These are phyloP conservation scores for Conus ventricosus DNA, from an alignment of 1,140 invertebrate species.

Conservation along the genomic window DNA sequence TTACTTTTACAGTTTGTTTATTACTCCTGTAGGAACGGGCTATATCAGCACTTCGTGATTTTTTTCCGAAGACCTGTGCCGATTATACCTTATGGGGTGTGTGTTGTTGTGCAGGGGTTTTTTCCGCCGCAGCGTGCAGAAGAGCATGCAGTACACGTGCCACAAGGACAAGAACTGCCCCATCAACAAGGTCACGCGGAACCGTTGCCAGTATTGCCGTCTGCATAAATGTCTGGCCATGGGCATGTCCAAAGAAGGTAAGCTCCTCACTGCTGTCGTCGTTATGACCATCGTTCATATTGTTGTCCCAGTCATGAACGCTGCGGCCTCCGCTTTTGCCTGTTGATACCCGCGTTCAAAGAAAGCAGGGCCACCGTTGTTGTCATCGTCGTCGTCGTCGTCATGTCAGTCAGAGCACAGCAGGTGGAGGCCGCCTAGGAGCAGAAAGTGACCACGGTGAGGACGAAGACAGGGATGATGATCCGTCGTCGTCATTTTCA, in stretches of 20 bases:
- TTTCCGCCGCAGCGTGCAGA: slow-evolving; percentile 74
- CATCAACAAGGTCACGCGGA: slow-evolving; percentile 73
- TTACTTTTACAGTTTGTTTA: too few relatives aligned
- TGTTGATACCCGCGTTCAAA: too few relatives aligned
- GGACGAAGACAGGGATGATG: too few relatives aligned
- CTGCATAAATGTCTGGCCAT: slow-evolving; percentile 71
- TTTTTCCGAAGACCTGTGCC: too few relatives aligned
- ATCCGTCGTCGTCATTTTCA: background rate
- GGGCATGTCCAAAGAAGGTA: slow-evolving; percentile 75
- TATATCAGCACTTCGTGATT: too few relatives aligned
- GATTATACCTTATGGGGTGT: background rate
- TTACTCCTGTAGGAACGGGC: too few relatives aligned
- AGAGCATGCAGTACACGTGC: slow-evolving; percentile 75
- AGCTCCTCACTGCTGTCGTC: background rate
- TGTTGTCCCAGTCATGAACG: background rate
- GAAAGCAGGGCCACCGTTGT: background rate
- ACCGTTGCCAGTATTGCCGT: slow-evolving; percentile 74
- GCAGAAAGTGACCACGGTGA: too few relatives aligned
- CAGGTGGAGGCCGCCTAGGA: too few relatives aligned
- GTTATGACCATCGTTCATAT: background rate
- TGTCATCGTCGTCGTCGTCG: background rate
- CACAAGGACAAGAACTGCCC: slow-evolving; percentile 73
- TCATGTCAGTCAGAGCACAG: too few relatives aligned
- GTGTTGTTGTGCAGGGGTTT: slow-evolving; percentile 62
- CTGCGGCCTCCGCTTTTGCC: too few relatives aligned